Evolutionary conservation across 92 coral and sea anemone species (phyloP), one percentile per base, ranked within the genome.

Genomic region (Phenganax stokvisi): DNA sequence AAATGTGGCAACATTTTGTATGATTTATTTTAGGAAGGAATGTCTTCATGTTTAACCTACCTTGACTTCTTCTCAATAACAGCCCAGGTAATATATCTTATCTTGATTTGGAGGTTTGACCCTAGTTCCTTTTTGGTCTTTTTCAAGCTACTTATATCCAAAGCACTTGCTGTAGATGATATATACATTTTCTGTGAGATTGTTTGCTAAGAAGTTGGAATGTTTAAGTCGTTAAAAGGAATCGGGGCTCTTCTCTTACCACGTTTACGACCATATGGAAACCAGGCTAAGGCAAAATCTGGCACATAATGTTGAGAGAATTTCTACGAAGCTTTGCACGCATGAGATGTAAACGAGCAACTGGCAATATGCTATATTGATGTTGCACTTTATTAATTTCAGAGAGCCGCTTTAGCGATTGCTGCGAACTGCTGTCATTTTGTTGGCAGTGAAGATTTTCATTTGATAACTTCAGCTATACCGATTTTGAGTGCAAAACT

Each of bases 21-120:
- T 37, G 47, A 37, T 5, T 31, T 16, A 65, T 53, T 55, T 9
- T 71, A 96, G 99, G 99, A 97, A 78, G 99, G 99, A 47, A 86
- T 96, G 96, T 88, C 99, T 17, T 91, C 99, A 30, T 96, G 97
- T 85, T 83, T 96, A 66, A 84, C 92, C 61, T 96, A 79, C 76
- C 87, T 96, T 84, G 99, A 96, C 85, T 96, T 96, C 86, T 96
- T 96, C 85, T 96, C 99, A 27, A 96, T 96, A 83, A 90, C 96
- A 67, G 99, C 99, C 16, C 99, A 96, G 87, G 99, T 96, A 86
- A 83, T 91, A 74, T 51, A 37, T 37, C 5, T 37, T 37, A 37
- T 37, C 47, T 37, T 37, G 47, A 37, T 37, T 37, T 1, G 47
- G 3, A 37, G 47, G 3, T 37, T 37, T 37, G 3, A 37, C 25